Conservation (phyloP, 2,888 invertebrate genomes). For the Odontothrips loti region DNA sequence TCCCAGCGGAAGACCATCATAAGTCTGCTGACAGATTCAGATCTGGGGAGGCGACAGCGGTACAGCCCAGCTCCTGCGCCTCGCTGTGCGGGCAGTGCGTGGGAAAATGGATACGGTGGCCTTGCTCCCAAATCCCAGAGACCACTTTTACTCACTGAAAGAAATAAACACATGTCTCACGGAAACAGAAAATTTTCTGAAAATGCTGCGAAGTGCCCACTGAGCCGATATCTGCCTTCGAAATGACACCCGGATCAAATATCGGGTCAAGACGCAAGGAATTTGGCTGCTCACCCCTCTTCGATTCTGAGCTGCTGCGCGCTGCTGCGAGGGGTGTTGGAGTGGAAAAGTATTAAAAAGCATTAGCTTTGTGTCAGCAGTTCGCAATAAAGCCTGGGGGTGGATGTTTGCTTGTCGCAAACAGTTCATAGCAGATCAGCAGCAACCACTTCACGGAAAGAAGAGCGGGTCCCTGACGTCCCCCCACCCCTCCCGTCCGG, state of each 20-base stretch:
- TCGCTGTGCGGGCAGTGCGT: too few species aligned
- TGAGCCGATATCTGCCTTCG: too few species aligned
- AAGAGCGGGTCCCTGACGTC: slow-evolving; percentile 2
- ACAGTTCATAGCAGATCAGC: slow-evolving; percentile 7
- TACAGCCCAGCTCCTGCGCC: background rate
- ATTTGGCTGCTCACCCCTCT: background rate
- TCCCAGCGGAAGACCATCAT: slow-evolving; percentile 13
- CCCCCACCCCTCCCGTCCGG: background rate
- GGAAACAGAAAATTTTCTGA: too few species aligned
- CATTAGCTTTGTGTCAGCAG: background rate
- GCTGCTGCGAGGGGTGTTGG: background rate
- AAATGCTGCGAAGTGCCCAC: too few species aligned
- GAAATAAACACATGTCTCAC: too few species aligned
- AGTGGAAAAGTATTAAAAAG: background rate
- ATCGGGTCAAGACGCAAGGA: background rate
- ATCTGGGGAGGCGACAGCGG: background rate
- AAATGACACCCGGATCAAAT: background rate
- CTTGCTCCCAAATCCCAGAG: too few species aligned
- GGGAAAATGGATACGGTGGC: too few species aligned
- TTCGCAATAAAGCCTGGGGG: background rate
- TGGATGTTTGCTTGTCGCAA: background rate
- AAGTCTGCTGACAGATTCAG: slow-evolving; percentile 16
- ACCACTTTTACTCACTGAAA: too few species aligned
- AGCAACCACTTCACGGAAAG: slow-evolving; percentile 16
- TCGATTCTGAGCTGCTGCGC: background rate